phyloP scores from a whole-genome alignment of 2,888 invertebrate species.

The Philopedon plagiatum region DNA sequence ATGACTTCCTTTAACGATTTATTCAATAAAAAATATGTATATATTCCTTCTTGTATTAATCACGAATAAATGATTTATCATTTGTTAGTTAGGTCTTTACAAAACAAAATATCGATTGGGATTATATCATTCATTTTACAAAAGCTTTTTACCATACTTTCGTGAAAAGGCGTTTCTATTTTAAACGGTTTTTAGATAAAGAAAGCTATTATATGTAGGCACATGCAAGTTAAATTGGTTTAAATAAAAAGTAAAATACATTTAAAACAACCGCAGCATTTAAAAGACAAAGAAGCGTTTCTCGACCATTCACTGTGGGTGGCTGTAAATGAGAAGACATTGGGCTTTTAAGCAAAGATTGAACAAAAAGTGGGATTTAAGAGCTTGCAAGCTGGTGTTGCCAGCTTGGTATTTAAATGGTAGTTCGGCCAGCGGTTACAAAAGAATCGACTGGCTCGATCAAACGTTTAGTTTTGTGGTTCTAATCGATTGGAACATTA shows the following conservation, averaged over 20 bases:
- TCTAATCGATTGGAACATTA: background rate
- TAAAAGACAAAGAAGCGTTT: conserved; percentile 45
- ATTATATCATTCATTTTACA: no score
- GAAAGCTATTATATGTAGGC: background rate
- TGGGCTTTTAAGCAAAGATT: conserved; percentile 30
- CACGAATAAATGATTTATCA: no score
- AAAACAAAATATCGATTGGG: no score
- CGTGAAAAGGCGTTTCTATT: background rate
- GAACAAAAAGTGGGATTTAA: conserved; percentile 43
- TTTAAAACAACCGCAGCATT: conserved; percentile 17
- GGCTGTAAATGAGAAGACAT: conserved; percentile 47
- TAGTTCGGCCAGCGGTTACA: conserved; percentile 33
- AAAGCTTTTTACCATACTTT: no score
- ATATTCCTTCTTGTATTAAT: no score
- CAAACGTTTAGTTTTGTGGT: background rate
- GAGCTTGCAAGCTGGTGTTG: conserved; percentile 40
- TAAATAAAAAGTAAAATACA: conserved; percentile 1
- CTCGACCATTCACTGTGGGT: conserved; percentile 42
- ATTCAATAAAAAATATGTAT: no score
- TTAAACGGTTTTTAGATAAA: background rate
- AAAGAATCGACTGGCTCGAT: conserved; percentile 29
- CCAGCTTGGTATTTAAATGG: conserved; percentile 46
- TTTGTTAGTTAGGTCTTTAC: no score
- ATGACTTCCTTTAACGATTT: no score
- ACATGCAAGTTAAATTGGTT: conserved; percentile 24